These are phyloP conservation scores for Acanthochromis polyacanthus DNA, from an alignment of 2,113 vertebrate genomes.

Conservation along the genomic window DNA sequence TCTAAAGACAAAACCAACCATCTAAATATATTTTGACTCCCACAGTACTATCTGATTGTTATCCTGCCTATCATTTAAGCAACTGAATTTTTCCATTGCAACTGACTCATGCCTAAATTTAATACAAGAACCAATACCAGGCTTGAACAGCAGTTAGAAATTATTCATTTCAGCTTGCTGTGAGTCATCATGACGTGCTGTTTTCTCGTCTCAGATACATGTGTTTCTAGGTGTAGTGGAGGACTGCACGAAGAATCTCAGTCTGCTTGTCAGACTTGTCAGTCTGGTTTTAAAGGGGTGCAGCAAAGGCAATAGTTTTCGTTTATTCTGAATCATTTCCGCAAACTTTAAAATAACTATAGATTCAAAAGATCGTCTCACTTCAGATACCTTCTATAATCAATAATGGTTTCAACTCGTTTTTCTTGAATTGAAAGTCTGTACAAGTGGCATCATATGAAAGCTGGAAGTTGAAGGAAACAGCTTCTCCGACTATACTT, in stretches of 20 bases:
- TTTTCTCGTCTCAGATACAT: background rate
- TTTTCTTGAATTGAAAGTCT: too few relatives aligned
- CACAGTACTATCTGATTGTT: background rate
- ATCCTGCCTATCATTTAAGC: too few relatives aligned
- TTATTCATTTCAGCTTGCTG: background rate
- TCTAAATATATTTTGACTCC: background rate
- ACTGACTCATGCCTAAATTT: background rate
- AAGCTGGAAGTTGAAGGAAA: background rate
- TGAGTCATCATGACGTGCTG: background rate
- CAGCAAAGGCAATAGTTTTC: constrained; percentile 12
- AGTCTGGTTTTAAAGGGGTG: constrained; percentile 61
- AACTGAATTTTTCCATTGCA: constrained; percentile 7
- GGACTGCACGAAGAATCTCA: constrained; percentile 49
- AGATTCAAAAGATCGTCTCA: background rate
- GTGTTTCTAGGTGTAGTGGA: background rate
- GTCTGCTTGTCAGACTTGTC: constrained; percentile 41
- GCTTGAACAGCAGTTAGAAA: background rate
- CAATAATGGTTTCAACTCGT: background rate
- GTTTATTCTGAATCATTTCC: constrained; percentile 34
- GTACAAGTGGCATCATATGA: background rate
- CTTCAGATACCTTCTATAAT: background rate
- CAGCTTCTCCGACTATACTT: background rate
- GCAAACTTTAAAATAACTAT: background rate
- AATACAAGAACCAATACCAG: background rate
- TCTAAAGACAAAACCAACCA: too few relatives aligned